Base-by-base conservation (phyloP, 2,113 vertebrate genomes). In the Urocolius indicus region DNA sequence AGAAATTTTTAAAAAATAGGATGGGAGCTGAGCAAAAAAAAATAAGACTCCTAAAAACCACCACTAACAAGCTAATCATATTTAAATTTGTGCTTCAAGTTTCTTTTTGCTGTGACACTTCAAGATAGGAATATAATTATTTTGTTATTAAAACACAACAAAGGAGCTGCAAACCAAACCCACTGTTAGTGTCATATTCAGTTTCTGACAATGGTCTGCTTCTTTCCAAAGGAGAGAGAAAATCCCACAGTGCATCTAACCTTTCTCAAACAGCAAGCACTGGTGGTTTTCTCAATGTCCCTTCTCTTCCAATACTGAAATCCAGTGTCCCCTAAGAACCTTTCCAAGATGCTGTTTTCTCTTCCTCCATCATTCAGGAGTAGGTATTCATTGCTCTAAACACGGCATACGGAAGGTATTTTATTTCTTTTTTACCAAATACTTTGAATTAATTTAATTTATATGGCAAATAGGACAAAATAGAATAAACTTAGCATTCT, bases 71-170 rank as follows among this genome's bases (percentile, higher is more conserved):
- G 77, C 57, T 93, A 95, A 94, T 85, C 4, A 30, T 74, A 95
- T 95, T 92, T 94, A 96, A 89, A 95, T 88, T 69, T 57, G n/a
- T 78, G 58, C 94, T 93, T 90, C 77, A 93, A 88, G 84, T 97
- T 69, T 90, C 57, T 93, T 80, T 94, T 93, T 95, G 73, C 52
- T 82, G 18, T 92, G 93, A 92, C 66, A 68, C 75, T 66, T 79
- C 78, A 87, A 78, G 48, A 81, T 51, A 93, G 79, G 89, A 66
- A 89, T 84, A 84, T 27, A 85, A 93, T 94, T 94, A 95, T 74
- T 81, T 90, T 93, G 54, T 93, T 87, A 89, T 89, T 84, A 83
- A 69, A 92, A 96, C 90, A 74, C 21, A 94, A 67, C 76, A 94
- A 95, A 96, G 71, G 41, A 79, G 21, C 62, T 72, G 24, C n/a